Evolutionary conservation across 2,113 vertebrate genomes (phyloP).

Genomic region (Corythoichthys intestinalis): DNA sequence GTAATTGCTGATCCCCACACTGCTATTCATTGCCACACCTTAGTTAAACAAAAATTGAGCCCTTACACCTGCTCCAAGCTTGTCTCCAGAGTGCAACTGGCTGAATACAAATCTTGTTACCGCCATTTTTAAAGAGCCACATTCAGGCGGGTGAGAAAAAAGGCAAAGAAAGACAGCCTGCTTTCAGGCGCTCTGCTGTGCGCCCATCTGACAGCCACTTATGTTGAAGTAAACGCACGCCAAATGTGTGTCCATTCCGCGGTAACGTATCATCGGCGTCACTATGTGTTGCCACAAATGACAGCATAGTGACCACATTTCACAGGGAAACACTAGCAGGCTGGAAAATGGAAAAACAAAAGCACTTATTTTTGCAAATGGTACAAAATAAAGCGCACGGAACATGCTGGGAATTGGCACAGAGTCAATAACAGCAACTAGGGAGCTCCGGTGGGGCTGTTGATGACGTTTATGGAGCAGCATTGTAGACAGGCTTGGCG

Average conservation of each 20-base stretch:
- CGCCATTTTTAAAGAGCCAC: neutral
- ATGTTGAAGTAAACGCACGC: neutral
- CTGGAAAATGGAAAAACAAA: neutral
- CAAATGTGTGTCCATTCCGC: neutral
- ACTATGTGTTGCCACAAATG: neutral
- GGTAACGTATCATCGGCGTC: neutral
- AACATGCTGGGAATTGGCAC: conserved; percentile 22
- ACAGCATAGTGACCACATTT: neutral
- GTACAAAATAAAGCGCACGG: neutral
- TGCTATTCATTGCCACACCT: neutral
- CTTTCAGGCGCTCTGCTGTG: neutral
- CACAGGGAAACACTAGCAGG: neutral
- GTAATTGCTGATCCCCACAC: neutral
- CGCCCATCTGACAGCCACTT: conserved; percentile 9
- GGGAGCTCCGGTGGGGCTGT: conserved; percentile 13
- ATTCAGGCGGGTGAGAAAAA: neutral
- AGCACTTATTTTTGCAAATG: neutral
- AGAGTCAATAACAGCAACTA: conserved; percentile 21
- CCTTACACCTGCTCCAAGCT: conserved; percentile 1
- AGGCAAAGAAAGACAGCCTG: neutral
- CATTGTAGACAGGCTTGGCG: conserved; percentile 9
- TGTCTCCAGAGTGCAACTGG: neutral
- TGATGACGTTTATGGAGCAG: conserved; percentile 33
- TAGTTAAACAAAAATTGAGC: neutral
- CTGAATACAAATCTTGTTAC: neutral